These are phyloP conservation scores for Plagiodera versicolora DNA, from an alignment of 2,888 invertebrate genomes.

Conservation along the genomic window DNA sequence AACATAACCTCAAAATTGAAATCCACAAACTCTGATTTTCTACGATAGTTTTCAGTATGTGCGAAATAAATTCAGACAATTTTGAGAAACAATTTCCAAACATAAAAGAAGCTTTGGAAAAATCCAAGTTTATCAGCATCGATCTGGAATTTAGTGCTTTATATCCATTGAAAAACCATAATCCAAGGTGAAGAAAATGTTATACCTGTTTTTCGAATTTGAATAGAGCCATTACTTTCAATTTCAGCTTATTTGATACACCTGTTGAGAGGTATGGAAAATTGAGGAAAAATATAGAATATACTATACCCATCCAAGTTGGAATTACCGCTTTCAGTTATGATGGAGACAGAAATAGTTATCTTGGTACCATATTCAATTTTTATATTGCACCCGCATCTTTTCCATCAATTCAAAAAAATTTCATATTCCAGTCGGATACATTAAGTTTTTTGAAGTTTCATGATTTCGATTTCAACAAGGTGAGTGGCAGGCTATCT, in stretches of 20 bases:
- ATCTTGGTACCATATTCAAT: constrained; percentile 64
- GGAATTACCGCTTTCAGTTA: constrained; percentile 69
- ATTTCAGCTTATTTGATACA: constrained; percentile 64
- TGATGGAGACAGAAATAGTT: constrained; percentile 61
- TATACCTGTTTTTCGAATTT: neutral
- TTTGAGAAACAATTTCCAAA: constrained; percentile 61
- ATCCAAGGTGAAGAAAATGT: constrained; percentile 40
- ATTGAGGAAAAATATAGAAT: constrained; percentile 54
- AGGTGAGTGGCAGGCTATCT: too few relatives aligned
- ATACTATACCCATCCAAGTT: constrained; percentile 67
- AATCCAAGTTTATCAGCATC: constrained; percentile 66
- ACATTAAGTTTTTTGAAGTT: constrained; percentile 65
- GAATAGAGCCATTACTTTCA: neutral
- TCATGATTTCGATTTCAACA: constrained; percentile 74
- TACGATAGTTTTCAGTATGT: constrained; percentile 49
- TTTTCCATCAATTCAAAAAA: constrained; percentile 63
- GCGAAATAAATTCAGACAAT: constrained; percentile 58
- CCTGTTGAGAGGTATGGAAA: constrained; percentile 60
- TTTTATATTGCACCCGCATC: constrained; percentile 70
- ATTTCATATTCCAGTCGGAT: constrained; percentile 65
- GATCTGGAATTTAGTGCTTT: constrained; percentile 74
- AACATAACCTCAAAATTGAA: constrained; percentile 7
- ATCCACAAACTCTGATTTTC: constrained; percentile 6
- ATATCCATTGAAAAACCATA: constrained; percentile 49
- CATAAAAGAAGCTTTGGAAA: constrained; percentile 60